These are phyloP conservation scores for Parnassius smintheus DNA, from an alignment of 2,888 invertebrate genomes.

Conservation along the genomic window DNA sequence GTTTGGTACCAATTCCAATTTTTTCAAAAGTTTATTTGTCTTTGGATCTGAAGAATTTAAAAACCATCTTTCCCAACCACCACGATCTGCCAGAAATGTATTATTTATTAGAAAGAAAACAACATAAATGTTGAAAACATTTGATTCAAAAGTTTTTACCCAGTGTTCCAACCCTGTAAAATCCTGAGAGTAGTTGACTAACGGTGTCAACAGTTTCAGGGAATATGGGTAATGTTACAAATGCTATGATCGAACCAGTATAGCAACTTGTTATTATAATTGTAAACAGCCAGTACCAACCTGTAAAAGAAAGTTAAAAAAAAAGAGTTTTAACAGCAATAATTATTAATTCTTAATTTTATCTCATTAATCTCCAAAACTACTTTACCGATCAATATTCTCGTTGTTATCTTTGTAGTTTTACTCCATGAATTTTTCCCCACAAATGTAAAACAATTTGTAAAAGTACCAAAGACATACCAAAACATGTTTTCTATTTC, in stretches of 20 bases:
- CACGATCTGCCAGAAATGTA: conserved; percentile 76
- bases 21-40: conserved; percentile 82
- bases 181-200: conserved; percentile 83
- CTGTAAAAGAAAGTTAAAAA: conserved; percentile 52
- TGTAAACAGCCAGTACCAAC: conserved; percentile 92
- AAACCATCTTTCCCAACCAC: conserved; percentile 89
- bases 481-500: conserved; percentile 92
- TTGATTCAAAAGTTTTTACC: conserved; percentile 58
- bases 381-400: conserved; percentile 85
- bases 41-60: conserved; percentile 84
- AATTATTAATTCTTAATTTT: no score
- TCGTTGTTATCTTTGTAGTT: conserved; percentile 85
- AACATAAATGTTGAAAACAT: not conserved
- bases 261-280: conserved; percentile 92
- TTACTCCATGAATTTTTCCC: conserved; percentile 87
- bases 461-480: conserved; percentile 93
- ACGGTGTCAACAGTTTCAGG: conserved; percentile 88
- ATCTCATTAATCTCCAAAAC: conserved; percentile 1
- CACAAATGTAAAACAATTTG: conserved; percentile 88
- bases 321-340: no score
- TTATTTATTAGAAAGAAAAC: not conserved
- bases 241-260: conserved; percentile 91
- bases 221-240: conserved; percentile 89
- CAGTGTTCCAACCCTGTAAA: conserved; percentile 86
- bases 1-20: conserved; percentile 84